Conservation (phyloP, 2,888 invertebrate species). For the Synergus gifuensis region DNA sequence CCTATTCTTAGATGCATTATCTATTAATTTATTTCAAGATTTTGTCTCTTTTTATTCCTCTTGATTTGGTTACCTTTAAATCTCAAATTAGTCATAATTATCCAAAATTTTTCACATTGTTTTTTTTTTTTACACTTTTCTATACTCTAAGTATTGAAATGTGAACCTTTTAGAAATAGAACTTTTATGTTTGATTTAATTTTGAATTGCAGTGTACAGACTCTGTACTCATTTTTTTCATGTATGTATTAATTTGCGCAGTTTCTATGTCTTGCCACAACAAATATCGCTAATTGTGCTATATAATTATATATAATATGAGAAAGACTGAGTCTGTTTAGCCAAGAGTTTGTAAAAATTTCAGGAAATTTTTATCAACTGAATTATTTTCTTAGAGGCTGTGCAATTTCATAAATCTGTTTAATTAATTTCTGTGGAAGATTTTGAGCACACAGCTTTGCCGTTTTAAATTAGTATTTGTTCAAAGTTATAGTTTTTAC, state of each 20-base stretch:
- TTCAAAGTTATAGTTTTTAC: neutral
- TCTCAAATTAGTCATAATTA: conserved; percentile 20
- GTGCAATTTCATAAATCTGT: neutral
- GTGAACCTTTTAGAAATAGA: conserved; percentile 25
- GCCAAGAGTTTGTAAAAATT: neutral
- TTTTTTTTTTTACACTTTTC: conserved; percentile 22
- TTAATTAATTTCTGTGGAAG: neutral
- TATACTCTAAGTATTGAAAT: conserved; percentile 25
- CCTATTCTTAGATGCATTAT: conserved; percentile 37
- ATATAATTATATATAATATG: neutral
- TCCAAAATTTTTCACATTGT: conserved; percentile 12
- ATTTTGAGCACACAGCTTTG: neutral
- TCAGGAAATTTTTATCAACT: neutral
- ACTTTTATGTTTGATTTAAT: neutral
- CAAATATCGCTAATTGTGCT: neutral
- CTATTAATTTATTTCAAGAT: conserved; percentile 29
- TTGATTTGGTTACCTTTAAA: conserved; percentile 6
- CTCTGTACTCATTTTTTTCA: neutral
- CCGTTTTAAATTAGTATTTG: neutral
- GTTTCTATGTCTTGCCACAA: neutral
- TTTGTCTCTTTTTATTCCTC: conserved; percentile 20
- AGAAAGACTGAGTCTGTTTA: neutral
- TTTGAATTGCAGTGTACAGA: conserved; percentile 1
- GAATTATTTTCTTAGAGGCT: neutral
- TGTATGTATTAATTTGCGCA: neutral